Evolutionary conservation across 2,888 invertebrate species (phyloP), one percentile per base, ranked within the genome.

Genomic region (Ophion costatus): DNA sequence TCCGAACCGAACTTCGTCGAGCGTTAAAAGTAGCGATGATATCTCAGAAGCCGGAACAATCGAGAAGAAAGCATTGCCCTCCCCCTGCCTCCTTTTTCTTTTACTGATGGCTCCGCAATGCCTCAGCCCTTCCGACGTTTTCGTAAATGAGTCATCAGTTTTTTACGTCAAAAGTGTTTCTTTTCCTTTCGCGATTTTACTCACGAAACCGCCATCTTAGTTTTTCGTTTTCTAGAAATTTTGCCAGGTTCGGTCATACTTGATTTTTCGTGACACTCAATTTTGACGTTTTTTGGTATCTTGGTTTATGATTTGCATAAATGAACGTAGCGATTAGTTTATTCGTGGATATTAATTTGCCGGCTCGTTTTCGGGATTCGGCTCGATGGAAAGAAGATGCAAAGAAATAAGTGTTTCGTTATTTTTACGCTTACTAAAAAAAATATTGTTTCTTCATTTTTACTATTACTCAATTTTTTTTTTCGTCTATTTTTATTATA

Each of bases 1-100:
- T 38, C 77, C 80, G 75, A 81, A 81, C 70, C 38, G 22, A 61
- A 78, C 29, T 75, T 71, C 75, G 51, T 82, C 82, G 71, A 82
- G 81, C 84, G 82, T 84, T 64, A 82, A 73, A 80, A 84, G 11
- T 45, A 81, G 33, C 63, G 82, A 82, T 82, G 57, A 61, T 79
- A 84, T 84, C 79, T 75, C 66, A n/a, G n/a, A 81, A 78, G 74
- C 77, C 81, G 74, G 84, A 75, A 82, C 77, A 70, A 82, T 71
- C 78, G 56, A 73, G 63, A 42, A 66, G 17, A 70, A 69, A 76
- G 66, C 22, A 24, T 45, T 17, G 45, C 29, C 38, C 38, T 38
- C 38, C 38, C 9, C 38, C 38, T 38, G 7, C 38, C 7, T 38
- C 22, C 20, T 5, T 24, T n/a, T 33, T 74, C 64, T n/a, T 24